phyloP scores from a whole-genome alignment of 2,888 invertebrate species.

The Ochlodes sylvanus region DNA sequence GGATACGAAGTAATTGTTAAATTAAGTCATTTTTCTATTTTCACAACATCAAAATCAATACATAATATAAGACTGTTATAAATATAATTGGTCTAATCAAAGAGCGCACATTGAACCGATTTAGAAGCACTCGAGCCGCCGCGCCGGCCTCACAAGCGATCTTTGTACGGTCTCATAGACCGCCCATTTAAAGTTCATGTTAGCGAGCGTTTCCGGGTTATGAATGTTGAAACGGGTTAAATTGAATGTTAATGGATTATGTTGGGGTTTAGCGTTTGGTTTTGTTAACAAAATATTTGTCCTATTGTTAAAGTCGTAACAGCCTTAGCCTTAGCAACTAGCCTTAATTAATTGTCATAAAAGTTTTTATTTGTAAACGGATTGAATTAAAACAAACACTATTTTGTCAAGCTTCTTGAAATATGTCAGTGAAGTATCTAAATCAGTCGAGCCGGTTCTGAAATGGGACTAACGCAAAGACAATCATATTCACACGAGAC shows the following conservation, averaged over 20 bases:
- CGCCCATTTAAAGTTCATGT: slow-evolving; percentile 5
- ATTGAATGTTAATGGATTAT: background rate
- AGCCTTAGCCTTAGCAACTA: no score
- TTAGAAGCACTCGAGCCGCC: background rate
- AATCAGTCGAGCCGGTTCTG: no score
- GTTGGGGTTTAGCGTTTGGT: background rate
- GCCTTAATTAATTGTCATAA: no score
- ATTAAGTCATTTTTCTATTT: background rate
- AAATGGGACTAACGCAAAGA: no score
- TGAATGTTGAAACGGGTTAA: background rate
- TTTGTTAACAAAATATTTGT: background rate
- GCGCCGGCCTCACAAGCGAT: slow-evolving; percentile 42
- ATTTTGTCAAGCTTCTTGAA: no score
- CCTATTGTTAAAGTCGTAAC: no score
- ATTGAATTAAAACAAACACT: no score
- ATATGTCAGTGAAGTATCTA: no score
- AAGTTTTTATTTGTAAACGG: no score
- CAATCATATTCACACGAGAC: no score
- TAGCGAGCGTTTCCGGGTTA: slow-evolving; percentile 15
- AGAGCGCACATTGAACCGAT: slow-evolving; percentile 6
- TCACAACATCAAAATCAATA: slow-evolving; percentile 10
- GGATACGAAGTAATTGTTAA: background rate
- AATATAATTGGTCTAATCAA: background rate
- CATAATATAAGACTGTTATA: background rate
- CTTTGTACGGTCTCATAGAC: slow-evolving; percentile 22